phyloP scores from a whole-genome alignment of 2,113 vertebrate genomes.

The Ctenomys sociabilis region DNA sequence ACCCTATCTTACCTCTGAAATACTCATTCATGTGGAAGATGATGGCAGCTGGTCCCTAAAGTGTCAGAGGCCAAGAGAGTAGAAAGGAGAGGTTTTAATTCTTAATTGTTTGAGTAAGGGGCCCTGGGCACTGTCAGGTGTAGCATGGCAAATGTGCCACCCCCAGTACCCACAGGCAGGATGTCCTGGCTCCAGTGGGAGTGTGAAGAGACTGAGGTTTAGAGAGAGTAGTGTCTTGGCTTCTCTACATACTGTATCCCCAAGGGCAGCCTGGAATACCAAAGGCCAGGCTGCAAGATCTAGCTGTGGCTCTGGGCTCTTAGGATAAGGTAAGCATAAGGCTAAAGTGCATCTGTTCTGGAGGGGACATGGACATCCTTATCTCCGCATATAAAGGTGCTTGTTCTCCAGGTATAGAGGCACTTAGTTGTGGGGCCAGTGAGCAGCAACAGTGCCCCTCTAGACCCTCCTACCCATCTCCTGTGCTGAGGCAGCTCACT shows the following conservation, averaged over 20 bases:
- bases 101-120: not conserved
- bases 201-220: not conserved
- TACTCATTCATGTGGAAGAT: not conserved
- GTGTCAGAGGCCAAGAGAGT: not conserved
- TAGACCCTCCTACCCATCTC: not conserved
- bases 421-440: not conserved
- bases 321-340: not conserved
- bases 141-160: not conserved
- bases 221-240: not conserved
- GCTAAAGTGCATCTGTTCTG: not conserved
- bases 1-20: not conserved
- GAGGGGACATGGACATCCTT: not conserved
- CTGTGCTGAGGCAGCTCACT: not conserved
- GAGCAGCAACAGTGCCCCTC: not conserved
- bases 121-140: not conserved
- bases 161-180: not conserved
- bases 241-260: not conserved
- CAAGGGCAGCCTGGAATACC: not conserved
- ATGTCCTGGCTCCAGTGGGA: not conserved
- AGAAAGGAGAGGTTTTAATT: not conserved
- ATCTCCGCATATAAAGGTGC: not conserved
- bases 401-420: not conserved
- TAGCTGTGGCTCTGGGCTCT: not conserved
- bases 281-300: not conserved
- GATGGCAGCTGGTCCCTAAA: not conserved